A percentile compares a stretch with the other conserved stretches of the same genome.
Conservation (phyloP, 2,797 vertebrate species). For the Malacoctenus gilli region DNA sequence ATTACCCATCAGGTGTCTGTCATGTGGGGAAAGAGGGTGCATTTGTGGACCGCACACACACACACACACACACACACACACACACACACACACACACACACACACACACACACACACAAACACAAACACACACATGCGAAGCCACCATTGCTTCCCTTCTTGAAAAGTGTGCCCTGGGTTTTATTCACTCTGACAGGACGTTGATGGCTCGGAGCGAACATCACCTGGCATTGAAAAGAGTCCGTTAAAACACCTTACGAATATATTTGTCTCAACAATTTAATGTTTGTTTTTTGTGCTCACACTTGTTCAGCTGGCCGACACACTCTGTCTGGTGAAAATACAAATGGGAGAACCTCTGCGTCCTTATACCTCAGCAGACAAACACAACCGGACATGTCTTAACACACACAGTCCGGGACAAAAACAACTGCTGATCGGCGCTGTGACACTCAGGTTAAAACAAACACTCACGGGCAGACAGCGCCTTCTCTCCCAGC, state of each 20-base stretch:
- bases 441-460: background rate
- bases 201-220: constrained; percentile 37
- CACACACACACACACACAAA: background rate
- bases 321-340: constrained; percentile 7
- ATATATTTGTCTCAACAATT: constrained; percentile 13
- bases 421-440: constrained; percentile 4
- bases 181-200: constrained; percentile 29
- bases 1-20: constrained; percentile 52
- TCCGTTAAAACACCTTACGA: constrained; percentile 15
- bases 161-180: constrained; percentile 20
- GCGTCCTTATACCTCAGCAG: constrained; percentile 5
- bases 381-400: constrained; percentile 1
- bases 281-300: constrained; percentile 18
- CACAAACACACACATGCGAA: background rate
- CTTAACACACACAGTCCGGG: background rate
- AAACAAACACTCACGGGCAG: background rate
- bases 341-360: constrained; percentile 29
- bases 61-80: no score
- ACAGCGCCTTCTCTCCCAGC: constrained; percentile 11
- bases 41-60: constrained; percentile 1
- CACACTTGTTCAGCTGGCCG: constrained; percentile 21
- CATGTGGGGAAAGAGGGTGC: constrained; percentile 8
- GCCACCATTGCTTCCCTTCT: constrained; percentile 18
- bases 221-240: constrained; percentile 48
- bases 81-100: no score